phyloP scores from a whole-genome alignment of 2,797 vertebrate genomes.

The Cheirogaleus major region DNA sequence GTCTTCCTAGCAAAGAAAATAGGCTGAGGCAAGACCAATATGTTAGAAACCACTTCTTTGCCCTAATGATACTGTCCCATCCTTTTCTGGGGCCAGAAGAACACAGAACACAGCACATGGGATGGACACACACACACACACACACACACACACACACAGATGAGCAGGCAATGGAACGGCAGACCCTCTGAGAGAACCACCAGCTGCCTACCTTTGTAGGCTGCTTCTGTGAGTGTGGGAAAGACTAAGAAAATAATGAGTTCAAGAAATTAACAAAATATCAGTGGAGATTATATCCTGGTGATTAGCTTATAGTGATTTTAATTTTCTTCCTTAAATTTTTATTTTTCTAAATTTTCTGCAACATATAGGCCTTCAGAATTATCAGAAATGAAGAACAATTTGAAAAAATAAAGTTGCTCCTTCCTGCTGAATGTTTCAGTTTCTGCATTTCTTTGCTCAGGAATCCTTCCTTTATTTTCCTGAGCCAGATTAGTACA shows the following conservation, averaged over 20 bases:
- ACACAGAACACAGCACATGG: neutral
- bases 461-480: conserved; percentile 15
- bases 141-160: neutral
- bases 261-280: neutral
- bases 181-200: neutral
- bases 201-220: neutral
- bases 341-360: neutral
- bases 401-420: neutral
- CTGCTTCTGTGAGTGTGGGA: neutral
- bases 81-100: neutral
- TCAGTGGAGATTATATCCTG: neutral
- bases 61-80: neutral
- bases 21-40: neutral
- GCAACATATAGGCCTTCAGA: neutral
- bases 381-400: neutral
- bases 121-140: neutral
- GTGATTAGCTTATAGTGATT: neutral
- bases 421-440: neutral
- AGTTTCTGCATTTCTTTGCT: neutral
- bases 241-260: neutral
- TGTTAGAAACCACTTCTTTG: neutral
- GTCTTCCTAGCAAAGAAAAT: neutral
- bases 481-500: neutral
- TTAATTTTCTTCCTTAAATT: neutral
- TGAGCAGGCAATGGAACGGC: neutral